phyloP scores from a whole-genome alignment of 1,140 invertebrate genomes.

The Asbolus verrucosus region DNA sequence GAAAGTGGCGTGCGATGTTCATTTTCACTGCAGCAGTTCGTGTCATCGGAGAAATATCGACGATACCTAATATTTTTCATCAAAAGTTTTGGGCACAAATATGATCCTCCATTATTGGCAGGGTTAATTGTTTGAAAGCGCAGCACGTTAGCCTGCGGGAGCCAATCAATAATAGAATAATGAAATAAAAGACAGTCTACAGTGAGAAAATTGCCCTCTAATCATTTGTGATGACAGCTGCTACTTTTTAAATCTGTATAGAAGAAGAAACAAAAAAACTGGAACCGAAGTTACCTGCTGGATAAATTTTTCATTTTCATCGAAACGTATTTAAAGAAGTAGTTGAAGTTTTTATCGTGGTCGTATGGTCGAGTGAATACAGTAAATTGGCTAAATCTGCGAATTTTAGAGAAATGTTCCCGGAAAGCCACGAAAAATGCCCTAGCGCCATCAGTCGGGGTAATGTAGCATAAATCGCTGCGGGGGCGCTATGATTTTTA shows the following conservation, averaged over 20 bases:
- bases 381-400: slow-evolving; percentile 18
- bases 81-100: slow-evolving; percentile 50
- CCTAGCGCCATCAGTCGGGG: slow-evolving; percentile 33
- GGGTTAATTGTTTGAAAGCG: slow-evolving; percentile 60
- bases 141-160: slow-evolving; percentile 49
- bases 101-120: slow-evolving; percentile 57
- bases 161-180: slow-evolving; percentile 62
- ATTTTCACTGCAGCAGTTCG: neutral
- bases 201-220: slow-evolving; percentile 56
- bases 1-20: neutral
- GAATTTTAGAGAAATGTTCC: slow-evolving; percentile 37
- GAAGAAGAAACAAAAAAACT: neutral
- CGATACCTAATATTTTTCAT: slow-evolving; percentile 38
- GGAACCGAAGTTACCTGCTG: neutral
- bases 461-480: slow-evolving; percentile 46
- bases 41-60: slow-evolving; percentile 9
- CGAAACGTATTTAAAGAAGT: slow-evolving; percentile 1
- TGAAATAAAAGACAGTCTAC: slow-evolving; percentile 62
- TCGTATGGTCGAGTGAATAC: slow-evolving; percentile 8
- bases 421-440: slow-evolving; percentile 29
- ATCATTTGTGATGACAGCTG: slow-evolving; percentile 59
- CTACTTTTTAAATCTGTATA: slow-evolving; percentile 38
- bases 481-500: slow-evolving; percentile 45
- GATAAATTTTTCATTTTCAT: neutral
- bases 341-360: slow-evolving; percentile 7